These are phyloP conservation scores for Aradus depressus DNA, from an alignment of 2,888 invertebrate species.

Conservation along the genomic window DNA sequence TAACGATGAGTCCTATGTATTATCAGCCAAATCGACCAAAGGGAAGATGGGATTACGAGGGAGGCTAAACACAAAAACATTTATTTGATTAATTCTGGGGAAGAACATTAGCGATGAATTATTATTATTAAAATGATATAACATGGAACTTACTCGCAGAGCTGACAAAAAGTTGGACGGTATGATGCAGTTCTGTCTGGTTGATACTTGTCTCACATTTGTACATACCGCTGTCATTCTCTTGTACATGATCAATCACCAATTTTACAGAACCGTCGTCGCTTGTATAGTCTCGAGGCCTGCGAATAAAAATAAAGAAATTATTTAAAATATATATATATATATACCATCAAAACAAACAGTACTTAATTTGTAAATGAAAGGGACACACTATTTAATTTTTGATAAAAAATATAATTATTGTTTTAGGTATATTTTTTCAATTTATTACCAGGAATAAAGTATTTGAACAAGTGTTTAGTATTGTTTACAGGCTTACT, in stretches of 20 bases:
- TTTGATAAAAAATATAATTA: background rate
- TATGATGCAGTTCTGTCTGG: background rate
- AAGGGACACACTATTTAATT: background rate
- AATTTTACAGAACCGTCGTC: conserved; percentile 16
- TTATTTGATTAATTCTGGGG: too few species aligned
- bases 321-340: background rate
- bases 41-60: too few species aligned
- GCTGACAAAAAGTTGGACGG: conserved; percentile 19
- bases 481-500: too few species aligned
- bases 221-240: conserved; percentile 22
- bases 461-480: too few species aligned
- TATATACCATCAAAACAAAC: background rate
- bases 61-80: too few species aligned
- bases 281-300: background rate
- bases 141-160: conserved; percentile 30
- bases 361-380: background rate
- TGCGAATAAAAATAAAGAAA: background rate
- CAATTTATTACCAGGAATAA: too few species aligned
- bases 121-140: background rate
- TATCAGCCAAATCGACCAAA: too few species aligned
- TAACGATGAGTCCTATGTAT: too few species aligned
- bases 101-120: background rate
- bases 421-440: background rate
- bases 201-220: conserved; percentile 17
- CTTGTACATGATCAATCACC: conserved; percentile 19